Evolutionary conservation across 2,888 invertebrate species (phyloP).

Genomic region (Drosophila fungiperda): DNA sequence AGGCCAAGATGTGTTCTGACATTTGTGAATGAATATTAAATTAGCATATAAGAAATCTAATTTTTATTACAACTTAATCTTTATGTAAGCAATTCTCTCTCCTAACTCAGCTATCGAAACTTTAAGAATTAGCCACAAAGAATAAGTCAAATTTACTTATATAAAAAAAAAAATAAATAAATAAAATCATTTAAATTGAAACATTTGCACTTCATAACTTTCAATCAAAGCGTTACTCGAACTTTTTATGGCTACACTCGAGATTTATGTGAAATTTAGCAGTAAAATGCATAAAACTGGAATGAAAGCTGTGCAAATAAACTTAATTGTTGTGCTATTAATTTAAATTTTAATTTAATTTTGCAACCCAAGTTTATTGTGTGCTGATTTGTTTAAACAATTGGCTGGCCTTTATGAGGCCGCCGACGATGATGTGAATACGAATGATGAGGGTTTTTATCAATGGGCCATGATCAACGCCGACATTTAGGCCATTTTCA

Average conservation of each 20-base stretch:
- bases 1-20: conserved; percentile 6
- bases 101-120: neutral
- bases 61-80: conserved; percentile 3
- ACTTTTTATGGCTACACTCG: neutral
- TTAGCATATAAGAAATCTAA: conserved; percentile 17
- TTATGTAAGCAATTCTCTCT: neutral
- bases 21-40: conserved; percentile 39
- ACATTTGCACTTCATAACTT: conserved; percentile 15
- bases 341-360: conserved; percentile 56
- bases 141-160: neutral
- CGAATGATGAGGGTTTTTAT: conserved; percentile 66
- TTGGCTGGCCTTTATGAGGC: conserved; percentile 43
- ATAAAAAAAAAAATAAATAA: neutral
- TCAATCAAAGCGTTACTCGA: conserved; percentile 1
- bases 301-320: conserved; percentile 49
- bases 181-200: neutral
- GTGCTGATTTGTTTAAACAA: conserved; percentile 55
- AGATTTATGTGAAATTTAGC: neutral
- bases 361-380: conserved; percentile 61
- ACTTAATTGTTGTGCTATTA: conserved; percentile 62
- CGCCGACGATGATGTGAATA: neutral
- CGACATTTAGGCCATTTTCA: conserved; percentile 42
- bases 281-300: conserved; percentile 12
- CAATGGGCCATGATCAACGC: conserved; percentile 59
- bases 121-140: conserved; percentile 5